These are phyloP conservation scores for Oopsacas minuta DNA, from an alignment of 37 sponge, comb jelly and placozoan genomes.

Conservation along the genomic window DNA sequence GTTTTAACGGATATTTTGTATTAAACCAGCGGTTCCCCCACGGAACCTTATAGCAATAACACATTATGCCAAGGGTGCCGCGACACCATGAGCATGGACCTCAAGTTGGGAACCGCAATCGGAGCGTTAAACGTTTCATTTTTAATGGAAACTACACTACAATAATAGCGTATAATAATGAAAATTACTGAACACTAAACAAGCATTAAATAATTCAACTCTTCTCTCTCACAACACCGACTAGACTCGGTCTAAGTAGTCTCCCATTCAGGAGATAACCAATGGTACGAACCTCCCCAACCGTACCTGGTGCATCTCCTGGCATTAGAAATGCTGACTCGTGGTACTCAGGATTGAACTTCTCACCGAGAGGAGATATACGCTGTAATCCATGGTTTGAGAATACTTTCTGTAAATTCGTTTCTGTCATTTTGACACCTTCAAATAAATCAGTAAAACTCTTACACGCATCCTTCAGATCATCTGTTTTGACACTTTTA, in stretches of 20 bases:
- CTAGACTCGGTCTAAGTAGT: constrained; percentile 79
- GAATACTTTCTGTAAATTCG: constrained; percentile 72
- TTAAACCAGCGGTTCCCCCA: too few species aligned
- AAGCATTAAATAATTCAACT: too few species aligned
- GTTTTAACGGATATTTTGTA: too few species aligned
- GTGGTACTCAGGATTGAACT: constrained; percentile 78
- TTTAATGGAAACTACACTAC: background rate
- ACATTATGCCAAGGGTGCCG: too few species aligned
- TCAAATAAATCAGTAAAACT: constrained; percentile 39
- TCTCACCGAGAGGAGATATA: constrained; percentile 51
- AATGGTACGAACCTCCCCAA: constrained; percentile 49
- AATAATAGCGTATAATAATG: background rate
- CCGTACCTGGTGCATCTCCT: constrained; percentile 63
- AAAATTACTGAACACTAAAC: too few species aligned
- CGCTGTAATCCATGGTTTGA: constrained; percentile 58
- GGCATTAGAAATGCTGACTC: constrained; percentile 87
- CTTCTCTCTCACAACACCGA: constrained; percentile 66
- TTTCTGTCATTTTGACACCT: constrained; percentile 73
- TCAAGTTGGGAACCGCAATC: too few species aligned
- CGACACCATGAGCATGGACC: too few species aligned
- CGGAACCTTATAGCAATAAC: too few species aligned
- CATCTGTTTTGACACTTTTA: constrained; percentile 43
- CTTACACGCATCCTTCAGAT: constrained; percentile 23
- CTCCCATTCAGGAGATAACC: constrained; percentile 80
- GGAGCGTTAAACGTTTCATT: too few species aligned